Evolutionary conservation across 2,888 invertebrate species (phyloP).

Genomic region (Nectonema munidae): DNA sequence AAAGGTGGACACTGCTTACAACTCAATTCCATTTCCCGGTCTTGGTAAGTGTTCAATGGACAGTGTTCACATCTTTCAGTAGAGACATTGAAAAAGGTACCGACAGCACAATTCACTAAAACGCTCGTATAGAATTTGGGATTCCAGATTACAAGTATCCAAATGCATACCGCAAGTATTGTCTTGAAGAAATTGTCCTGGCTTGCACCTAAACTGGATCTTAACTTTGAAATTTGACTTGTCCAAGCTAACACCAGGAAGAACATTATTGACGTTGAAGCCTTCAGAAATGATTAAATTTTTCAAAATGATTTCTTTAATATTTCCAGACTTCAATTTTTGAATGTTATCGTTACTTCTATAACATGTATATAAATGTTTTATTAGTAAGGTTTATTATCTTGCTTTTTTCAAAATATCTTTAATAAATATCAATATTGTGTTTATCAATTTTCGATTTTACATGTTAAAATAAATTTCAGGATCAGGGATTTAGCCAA

Average conservation of each 20-base stretch:
- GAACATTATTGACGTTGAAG: conserved; percentile 21
- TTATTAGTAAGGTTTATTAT: no score
- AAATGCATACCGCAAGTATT: conserved; percentile 2
- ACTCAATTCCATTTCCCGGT: neutral
- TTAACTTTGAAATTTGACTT: neutral
- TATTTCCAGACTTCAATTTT: no score
- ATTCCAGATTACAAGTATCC: neutral
- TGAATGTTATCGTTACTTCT: no score
- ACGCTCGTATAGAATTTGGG: neutral
- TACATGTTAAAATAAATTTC: no score
- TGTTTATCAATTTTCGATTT: no score
- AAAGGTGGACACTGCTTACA: neutral
- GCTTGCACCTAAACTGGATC: neutral
- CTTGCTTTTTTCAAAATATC: no score
- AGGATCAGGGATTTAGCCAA: no score
- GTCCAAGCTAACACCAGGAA: conserved; percentile 11
- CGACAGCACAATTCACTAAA: conserved; percentile 6
- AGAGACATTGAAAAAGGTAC: neutral
- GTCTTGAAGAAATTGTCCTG: neutral
- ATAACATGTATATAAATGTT: no score
- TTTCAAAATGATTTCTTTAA: conserved; percentile 1
- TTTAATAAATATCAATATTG: no score
- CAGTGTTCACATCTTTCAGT: neutral
- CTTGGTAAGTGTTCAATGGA: conserved; percentile 8
- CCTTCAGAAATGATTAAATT: conserved; percentile 16